Base-by-base conservation (phyloP, 2,888 invertebrate genomes). In the Ctenicera cuprea region DNA sequence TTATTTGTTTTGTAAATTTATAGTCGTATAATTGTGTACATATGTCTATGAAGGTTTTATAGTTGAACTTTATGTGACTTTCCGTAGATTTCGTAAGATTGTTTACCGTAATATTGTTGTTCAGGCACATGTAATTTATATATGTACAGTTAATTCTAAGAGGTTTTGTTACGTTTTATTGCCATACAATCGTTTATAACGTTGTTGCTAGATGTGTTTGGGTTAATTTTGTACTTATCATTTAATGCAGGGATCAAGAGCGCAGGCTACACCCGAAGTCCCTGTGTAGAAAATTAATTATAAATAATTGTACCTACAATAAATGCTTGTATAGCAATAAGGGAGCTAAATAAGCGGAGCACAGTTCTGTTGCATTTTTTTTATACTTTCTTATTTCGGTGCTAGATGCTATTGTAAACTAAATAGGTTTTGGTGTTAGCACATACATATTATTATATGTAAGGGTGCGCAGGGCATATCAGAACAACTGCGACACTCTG, bases 401-500 rank as follows among this genome's bases (percentile, higher is more conserved):
- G 80, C 78, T 80, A 80, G 78, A 74, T 75, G 75, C 70, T 72
- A 57, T 62, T 75, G 77, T 77, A 75, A 75, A 77, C 72, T 75
- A 80, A 79, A 77, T 80, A 81, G 76, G 79, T 84, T 85, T 84
- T 82, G 82, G 80, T 85, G 84, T 82, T 80, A 77, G 74, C 77
- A 77, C 83, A 83, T 83, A 83, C 80, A 71, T 71, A 63, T 62
- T 43, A 37, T 50, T 70, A 64, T 69, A 73, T 74, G 72, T 74
- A 66, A 75, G 74, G 65, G 77, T 73, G 76, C 59, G 76, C 73
- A 80, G 79, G 74, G 72, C 79, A 82, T 84, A 84, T 83, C 82
- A 83, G 74, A 78, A 78, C 76, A 79, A 75, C 75, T 78, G 76
- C 75, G 66, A 69, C 72, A 77, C 79, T 77, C 76, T 78, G 86